Percentiles rank a stretch among this genome's conserved stretches.
Evolutionary conservation across 2,113 vertebrate genomes (phyloP).

Genomic region (Formicarius rufipectus): DNA sequence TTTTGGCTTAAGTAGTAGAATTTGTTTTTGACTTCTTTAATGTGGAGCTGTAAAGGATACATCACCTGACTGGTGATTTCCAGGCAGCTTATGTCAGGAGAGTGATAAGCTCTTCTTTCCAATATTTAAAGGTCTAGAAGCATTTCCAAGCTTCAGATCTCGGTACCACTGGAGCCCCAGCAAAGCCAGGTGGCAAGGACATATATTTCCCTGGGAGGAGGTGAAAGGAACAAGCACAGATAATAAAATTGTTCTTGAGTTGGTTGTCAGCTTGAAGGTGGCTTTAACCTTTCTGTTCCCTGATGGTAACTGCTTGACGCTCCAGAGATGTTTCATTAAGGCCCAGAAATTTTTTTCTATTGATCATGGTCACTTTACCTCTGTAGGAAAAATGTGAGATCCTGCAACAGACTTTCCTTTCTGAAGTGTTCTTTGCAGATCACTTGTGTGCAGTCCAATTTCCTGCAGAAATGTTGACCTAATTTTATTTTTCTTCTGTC

Average conservation of each 20-base stretch:
- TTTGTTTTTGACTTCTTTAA: neutral
- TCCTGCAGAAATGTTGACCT: slow-evolving; percentile 22
- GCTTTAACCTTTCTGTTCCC: neutral
- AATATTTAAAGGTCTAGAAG: neutral
- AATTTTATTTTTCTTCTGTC: slow-evolving; percentile 29
- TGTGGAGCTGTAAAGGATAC: neutral
- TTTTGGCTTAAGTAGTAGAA: neutral
- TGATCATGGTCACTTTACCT: neutral
- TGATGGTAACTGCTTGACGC: neutral
- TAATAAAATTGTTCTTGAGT: neutral
- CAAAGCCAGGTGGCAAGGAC: neutral
- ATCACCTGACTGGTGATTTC: neutral
- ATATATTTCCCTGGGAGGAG: neutral
- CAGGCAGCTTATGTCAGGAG: neutral
- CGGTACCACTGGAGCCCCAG: neutral
- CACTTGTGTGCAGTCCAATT: neutral
- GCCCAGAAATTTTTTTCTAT: neutral
- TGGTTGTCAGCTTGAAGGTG: neutral
- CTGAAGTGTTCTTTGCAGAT: neutral
- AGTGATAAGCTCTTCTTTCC: neutral
- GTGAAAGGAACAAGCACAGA: neutral
- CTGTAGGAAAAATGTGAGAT: neutral
- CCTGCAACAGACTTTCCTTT: neutral
- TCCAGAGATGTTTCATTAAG: neutral
- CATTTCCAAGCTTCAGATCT: neutral